Percentiles rank a stretch among this genome's conserved stretches.
Evolutionary conservation across 2,888 invertebrate species (phyloP).

Genomic region (Bugulina stolonifera): DNA sequence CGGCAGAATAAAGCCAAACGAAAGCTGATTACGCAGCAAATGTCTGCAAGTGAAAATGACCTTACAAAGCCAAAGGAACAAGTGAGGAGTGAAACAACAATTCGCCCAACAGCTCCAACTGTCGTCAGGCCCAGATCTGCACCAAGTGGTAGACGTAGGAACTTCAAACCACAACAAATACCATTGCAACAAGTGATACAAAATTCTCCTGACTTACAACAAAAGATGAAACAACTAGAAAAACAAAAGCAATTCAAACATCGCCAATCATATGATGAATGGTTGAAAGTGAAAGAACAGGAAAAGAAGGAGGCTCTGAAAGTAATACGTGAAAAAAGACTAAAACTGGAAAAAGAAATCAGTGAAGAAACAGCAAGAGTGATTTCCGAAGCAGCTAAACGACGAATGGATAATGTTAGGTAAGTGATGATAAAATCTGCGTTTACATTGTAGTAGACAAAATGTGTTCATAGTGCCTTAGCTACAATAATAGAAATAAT

Average conservation of each 20-base stretch:
- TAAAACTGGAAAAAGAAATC: constrained; percentile 37
- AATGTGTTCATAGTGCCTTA: too few species aligned
- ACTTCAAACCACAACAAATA: neutral
- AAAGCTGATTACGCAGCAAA: constrained; percentile 29
- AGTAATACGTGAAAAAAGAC: constrained; percentile 32
- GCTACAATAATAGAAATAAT: too few species aligned
- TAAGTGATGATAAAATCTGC: too few species aligned
- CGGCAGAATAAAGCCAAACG: constrained; percentile 33
- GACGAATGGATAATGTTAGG: constrained; percentile 36
- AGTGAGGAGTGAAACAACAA: neutral
- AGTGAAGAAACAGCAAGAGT: constrained; percentile 40
- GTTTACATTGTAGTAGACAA: too few species aligned
- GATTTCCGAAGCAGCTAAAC: constrained; percentile 37
- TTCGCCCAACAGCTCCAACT: constrained; percentile 21
- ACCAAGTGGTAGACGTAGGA: constrained; percentile 29
- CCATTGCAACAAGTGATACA: neutral
- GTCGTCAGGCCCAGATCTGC: constrained; percentile 29
- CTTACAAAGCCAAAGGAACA: neutral
- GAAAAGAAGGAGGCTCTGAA: constrained; percentile 35
- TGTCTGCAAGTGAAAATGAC: constrained; percentile 25
- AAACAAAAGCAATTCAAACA: constrained; percentile 28
- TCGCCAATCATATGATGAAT: constrained; percentile 39
- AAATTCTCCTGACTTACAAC: constrained; percentile 24
- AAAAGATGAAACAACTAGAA: constrained; percentile 30
- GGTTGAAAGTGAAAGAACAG: constrained; percentile 37